phyloP scores from a whole-genome alignment of 2,888 invertebrate genomes.

The Seira musarum region DNA sequence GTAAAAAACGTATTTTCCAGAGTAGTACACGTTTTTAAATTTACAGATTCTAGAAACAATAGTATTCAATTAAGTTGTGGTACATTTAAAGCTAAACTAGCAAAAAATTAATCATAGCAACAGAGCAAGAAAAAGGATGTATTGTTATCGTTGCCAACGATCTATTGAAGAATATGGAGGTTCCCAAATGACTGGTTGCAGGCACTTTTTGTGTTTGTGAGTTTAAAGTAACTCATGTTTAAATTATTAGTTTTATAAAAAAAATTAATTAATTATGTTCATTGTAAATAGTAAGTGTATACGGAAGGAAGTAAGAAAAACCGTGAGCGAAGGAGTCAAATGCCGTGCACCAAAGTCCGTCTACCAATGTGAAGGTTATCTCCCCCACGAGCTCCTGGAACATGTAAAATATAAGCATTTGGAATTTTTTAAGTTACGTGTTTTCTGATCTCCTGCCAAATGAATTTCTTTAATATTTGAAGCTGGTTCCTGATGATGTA shows the following conservation, averaged over 20 bases:
- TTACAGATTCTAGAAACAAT: too few species aligned
- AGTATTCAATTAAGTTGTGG: too few species aligned
- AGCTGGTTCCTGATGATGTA: not conserved
- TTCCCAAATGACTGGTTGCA: constrained; percentile 9
- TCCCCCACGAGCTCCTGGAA: not conserved
- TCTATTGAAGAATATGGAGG: constrained; percentile 14
- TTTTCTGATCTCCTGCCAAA: not conserved
- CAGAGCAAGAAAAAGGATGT: too few species aligned
- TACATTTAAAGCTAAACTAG: too few species aligned
- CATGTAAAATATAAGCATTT: not conserved
- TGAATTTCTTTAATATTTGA: too few species aligned
- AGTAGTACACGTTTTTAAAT: too few species aligned
- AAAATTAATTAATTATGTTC: not conserved
- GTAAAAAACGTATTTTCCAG: too few species aligned
- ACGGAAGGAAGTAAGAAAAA: not conserved
- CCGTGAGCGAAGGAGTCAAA: not conserved
- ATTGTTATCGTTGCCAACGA: not conserved
- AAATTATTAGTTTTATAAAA: too few species aligned
- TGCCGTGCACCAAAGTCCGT: not conserved
- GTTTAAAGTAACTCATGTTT: too few species aligned
- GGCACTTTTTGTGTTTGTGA: constrained; percentile 21
- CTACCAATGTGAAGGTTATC: not conserved
- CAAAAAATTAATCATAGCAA: too few species aligned
- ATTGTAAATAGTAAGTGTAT: not conserved
- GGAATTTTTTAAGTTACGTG: not conserved